Evolutionary conservation across 2,113 vertebrate genomes (phyloP), one percentile per base, ranked within the genome.

Genomic region (Vicugna pacos): DNA sequence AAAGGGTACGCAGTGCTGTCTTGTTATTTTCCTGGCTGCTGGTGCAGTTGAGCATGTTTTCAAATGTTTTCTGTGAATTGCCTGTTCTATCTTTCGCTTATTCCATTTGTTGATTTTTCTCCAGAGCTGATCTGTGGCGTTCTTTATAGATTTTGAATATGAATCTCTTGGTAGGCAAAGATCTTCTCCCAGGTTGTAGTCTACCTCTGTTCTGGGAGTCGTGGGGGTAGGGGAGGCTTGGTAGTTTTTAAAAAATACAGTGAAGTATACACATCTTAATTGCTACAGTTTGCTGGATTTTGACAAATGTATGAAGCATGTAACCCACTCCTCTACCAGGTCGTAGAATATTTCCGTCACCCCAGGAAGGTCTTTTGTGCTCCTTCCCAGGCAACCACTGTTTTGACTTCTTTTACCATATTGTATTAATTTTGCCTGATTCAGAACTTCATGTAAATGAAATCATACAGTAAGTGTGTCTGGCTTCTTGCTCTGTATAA

Each of bases 381-480:
- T 42, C 24, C 60, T 56, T 89, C 30, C 56, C 1, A 22, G 67
- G 80, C 52, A 89, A 75, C 52, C 7, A 28, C 56, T 94, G 4
- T 30, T 83, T 84, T 69, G 26, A 48, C 28, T 77, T 81, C 56
- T 67, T 67, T 76, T 56, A 28, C 62, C 38, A 70, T 58, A 8
- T 16, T 56, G n/a, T 60, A 32, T 83, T 75, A 60, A 52, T 90
- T 84, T 82, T 81, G 32, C 38, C 64, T 46, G 26, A 90, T 46
- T 86, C 65, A 97, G 75, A 67, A 93, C 48, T 88, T 84, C 30
- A 38, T 16, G 19, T 83, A 60, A 60, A 52, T 73, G 64, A 82
- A 81, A 64, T 24, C 20, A 14, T 14, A 58, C 2, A 26, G 35
- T 67, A 42, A 64, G 42, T 50, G 3, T 24, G 17, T 56, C 30